phyloP scores from a whole-genome alignment of 1,140 invertebrate species.

The Eubasilissa regina region DNA sequence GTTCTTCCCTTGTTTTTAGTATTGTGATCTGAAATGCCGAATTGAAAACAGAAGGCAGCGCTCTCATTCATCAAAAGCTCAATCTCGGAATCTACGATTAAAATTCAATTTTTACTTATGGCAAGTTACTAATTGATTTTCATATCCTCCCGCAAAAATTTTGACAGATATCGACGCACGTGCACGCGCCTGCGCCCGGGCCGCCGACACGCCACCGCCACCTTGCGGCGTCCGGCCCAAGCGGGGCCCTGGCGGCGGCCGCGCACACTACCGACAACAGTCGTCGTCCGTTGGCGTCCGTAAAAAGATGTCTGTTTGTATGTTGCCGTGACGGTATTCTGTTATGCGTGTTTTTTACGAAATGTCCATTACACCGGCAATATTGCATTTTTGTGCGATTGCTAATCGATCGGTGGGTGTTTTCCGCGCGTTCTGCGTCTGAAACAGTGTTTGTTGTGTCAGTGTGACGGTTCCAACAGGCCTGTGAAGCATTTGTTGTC shows the following conservation, averaged over 20 bases:
- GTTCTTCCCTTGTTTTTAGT: too few species aligned
- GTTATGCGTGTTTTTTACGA: conserved; percentile 43
- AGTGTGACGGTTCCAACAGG: neutral
- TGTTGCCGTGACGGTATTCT: neutral
- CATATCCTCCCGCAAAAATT: conserved; percentile 16
- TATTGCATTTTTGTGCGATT: conserved; percentile 27
- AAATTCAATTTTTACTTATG: too few species aligned
- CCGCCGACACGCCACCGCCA: neutral
- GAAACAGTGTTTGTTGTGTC: conserved; percentile 21
- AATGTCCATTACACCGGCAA: conserved; percentile 30
- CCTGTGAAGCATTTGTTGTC: conserved; percentile 33
- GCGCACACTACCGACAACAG: conserved; percentile 15
- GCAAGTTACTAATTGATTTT: too few species aligned
- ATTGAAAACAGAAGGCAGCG: too few species aligned
- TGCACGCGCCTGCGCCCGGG: conserved; percentile 27
- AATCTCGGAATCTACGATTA: too few species aligned
- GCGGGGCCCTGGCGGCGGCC: neutral
- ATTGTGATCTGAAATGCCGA: too few species aligned
- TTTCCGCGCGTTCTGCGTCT: neutral
- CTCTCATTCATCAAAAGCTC: too few species aligned
- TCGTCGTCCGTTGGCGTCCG: conserved; percentile 23
- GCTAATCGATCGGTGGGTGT: conserved; percentile 16
- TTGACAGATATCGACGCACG: conserved; percentile 37
- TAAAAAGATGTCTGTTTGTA: conserved; percentile 13
- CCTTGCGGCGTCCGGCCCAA: neutral